Percentiles rank a stretch among this genome's conserved stretches.
These are phyloP conservation scores for Apantesis nais DNA, from an alignment of 2,888 invertebrate genomes.

Conservation along the genomic window DNA sequence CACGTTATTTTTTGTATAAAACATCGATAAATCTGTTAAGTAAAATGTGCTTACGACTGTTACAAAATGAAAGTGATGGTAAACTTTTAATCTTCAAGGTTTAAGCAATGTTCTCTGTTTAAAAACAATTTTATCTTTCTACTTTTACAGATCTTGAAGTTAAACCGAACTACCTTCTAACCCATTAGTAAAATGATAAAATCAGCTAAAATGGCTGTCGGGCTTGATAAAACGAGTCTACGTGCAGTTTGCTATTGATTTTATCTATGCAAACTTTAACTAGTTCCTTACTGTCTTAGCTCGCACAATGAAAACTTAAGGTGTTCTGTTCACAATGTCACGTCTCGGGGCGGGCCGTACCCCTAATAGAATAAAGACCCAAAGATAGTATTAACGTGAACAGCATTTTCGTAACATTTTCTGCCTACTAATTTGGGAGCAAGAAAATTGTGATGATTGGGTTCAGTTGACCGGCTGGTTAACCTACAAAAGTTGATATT, in stretches of 20 bases:
- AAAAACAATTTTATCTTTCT: slow-evolving; percentile 17
- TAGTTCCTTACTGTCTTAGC: slow-evolving; percentile 33
- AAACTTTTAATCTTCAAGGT: background rate
- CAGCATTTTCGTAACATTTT: slow-evolving; percentile 27
- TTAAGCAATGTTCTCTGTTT: background rate
- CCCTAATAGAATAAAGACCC: slow-evolving; percentile 43
- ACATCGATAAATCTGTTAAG: background rate
- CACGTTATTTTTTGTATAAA: background rate
- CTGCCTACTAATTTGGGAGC: slow-evolving; percentile 33
- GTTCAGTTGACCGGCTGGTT: background rate
- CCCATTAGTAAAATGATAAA: slow-evolving; percentile 43
- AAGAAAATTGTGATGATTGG: slow-evolving; percentile 13
- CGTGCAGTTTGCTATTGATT: slow-evolving; percentile 44
- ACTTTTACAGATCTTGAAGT: slow-evolving; percentile 18
- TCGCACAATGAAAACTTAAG: slow-evolving; percentile 36
- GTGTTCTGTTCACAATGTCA: slow-evolving; percentile 32
- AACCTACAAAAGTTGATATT: background rate
- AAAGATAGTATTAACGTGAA: slow-evolving; percentile 31
- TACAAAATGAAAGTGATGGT: background rate
- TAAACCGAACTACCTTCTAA: slow-evolving; percentile 26
- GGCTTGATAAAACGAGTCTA: slow-evolving; percentile 27
- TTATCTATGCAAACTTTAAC: slow-evolving; percentile 52
- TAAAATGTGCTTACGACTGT: background rate
- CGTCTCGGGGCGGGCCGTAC: slow-evolving; percentile 25
- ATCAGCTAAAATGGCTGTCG: slow-evolving; percentile 32